phyloP scores from a whole-genome alignment of 2,888 invertebrate species.

The Latheticus oryzae region DNA sequence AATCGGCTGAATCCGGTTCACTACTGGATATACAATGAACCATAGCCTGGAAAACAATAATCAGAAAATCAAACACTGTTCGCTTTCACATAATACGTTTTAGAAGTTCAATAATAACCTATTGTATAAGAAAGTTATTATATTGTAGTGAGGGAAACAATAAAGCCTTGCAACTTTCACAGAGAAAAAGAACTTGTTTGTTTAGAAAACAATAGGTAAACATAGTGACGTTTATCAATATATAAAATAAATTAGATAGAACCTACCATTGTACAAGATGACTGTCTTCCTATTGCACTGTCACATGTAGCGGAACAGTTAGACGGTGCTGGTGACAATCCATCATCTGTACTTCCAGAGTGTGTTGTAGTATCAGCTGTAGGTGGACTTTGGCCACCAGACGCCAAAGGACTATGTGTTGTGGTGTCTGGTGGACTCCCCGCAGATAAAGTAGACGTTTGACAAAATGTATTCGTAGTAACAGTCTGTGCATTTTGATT shows the following conservation, averaged over 20 bases:
- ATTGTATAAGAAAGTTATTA: background rate
- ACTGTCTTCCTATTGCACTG: constrained; percentile 59
- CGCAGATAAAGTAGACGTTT: constrained; percentile 63
- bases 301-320: constrained; percentile 60
- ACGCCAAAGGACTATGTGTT: constrained; percentile 82
- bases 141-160: too few species aligned
- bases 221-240: background rate
- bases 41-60: constrained; percentile 80
- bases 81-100: too few species aligned
- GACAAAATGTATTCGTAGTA: constrained; percentile 65
- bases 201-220: too few species aligned
- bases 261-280: constrained; percentile 64
- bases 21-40: constrained; percentile 91
- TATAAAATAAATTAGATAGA: constrained; percentile 1
- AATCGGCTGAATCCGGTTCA: constrained; percentile 78
- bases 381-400: constrained; percentile 66
- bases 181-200: too few species aligned
- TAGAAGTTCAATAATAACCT: background rate
- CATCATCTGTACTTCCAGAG: constrained; percentile 64
- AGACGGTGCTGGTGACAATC: constrained; percentile 64
- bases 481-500: constrained; percentile 66
- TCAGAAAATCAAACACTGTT: too few species aligned
- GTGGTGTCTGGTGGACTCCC: constrained; percentile 87
- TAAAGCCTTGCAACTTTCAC: too few species aligned
- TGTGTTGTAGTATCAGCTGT: constrained; percentile 65